These are phyloP conservation scores for Antheraea pernyi DNA, from an alignment of 1,140 invertebrate genomes.

Conservation along the genomic window DNA sequence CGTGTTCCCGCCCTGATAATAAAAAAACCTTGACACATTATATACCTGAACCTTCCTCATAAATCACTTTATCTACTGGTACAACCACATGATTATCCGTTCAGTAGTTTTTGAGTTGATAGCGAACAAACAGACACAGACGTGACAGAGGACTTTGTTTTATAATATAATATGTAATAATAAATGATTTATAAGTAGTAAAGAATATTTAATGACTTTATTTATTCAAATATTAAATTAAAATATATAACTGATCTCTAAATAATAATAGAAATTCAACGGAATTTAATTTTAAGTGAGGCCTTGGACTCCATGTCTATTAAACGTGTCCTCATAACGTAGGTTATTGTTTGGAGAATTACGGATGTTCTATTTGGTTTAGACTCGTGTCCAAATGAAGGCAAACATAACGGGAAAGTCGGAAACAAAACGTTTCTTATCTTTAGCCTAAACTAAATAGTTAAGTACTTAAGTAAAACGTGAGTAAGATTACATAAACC, in stretches of 20 bases:
- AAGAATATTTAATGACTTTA: background rate
- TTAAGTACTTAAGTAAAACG: conserved; percentile 8
- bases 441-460: conserved; percentile 14
- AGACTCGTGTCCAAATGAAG: conserved; percentile 4
- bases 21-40: no score
- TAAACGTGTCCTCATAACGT: background rate
- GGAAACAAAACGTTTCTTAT: conserved; percentile 10
- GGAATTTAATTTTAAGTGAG: background rate
- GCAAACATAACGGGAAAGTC: conserved; percentile 4
- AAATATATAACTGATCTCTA: background rate
- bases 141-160: no score
- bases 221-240: background rate
- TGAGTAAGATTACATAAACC: conserved; percentile 6
- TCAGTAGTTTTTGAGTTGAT: no score
- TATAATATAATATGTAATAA: no score
- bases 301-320: background rate
- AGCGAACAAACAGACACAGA: no score
- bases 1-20: no score
- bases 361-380: conserved; percentile 4
- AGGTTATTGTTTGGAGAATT: conserved; percentile 7
- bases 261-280: no score
- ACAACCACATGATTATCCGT: no score
- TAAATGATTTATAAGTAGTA: no score
- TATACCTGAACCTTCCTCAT: no score
- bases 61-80: no score